phyloP scores from a whole-genome alignment of 1,140 invertebrate genomes.

The Ostrea edulis region DNA sequence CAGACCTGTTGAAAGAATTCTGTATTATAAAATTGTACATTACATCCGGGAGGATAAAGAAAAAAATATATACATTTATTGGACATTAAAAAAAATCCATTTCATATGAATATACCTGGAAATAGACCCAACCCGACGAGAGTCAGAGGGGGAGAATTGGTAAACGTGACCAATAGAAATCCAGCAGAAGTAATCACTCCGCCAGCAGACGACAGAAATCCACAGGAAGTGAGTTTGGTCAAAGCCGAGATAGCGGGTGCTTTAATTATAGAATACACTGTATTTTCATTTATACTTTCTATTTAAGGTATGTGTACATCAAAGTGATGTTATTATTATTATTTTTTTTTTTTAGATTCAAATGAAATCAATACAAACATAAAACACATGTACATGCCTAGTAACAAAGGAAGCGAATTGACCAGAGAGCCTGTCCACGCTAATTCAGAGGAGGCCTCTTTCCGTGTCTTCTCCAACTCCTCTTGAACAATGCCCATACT shows the following conservation, averaged over 20 bases:
- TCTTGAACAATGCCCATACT: background rate
- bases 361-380: background rate
- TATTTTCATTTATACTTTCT: too few species aligned
- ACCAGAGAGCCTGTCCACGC: background rate
- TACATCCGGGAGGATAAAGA: too few species aligned
- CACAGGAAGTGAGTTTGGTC: background rate
- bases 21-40: background rate
- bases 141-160: background rate
- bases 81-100: background rate
- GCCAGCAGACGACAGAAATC: background rate
- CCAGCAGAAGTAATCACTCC: background rate
- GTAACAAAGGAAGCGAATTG: background rate
- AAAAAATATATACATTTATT: background rate
- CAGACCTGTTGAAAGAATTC: background rate
- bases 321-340: too few species aligned
- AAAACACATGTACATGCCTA: background rate
- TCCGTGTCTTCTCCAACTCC: background rate
- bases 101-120: background rate
- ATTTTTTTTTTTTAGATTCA: too few species aligned
- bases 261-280: background rate
- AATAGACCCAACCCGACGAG: background rate
- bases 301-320: too few species aligned
- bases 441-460: background rate
- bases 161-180: background rate
- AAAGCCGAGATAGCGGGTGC: background rate